phyloP scores from a whole-genome alignment of 2,113 vertebrate genomes.

The Murina feae region DNA sequence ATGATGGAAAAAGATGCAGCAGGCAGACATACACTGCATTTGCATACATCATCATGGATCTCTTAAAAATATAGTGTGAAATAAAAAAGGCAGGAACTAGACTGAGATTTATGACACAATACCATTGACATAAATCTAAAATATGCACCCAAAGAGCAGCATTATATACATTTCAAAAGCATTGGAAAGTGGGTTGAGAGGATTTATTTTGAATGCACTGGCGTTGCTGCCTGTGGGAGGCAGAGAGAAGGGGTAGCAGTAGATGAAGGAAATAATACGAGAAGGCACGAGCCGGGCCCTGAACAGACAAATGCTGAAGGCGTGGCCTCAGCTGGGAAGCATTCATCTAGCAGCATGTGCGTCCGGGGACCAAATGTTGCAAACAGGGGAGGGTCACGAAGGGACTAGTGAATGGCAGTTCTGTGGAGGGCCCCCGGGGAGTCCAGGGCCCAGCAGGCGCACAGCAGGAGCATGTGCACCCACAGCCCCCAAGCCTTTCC shows the following conservation, averaged over 20 bases:
- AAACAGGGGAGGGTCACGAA: not conserved
- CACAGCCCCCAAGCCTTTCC: not conserved
- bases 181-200: not conserved
- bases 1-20: rapidly evolving
- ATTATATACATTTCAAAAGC: not conserved
- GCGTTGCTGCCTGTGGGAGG: not conserved
- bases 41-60: not conserved
- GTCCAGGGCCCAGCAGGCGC: rapidly evolving
- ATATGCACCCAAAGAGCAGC: not conserved
- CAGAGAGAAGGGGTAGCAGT: not conserved
- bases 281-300: not conserved
- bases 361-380: not conserved
- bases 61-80: not conserved
- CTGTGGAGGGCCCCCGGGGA: rapidly evolving
- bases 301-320: not conserved
- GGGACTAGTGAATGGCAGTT: not conserved
- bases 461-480: too few relatives aligned
- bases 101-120: not conserved
- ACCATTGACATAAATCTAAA: not conserved
- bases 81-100: not conserved
- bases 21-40: not conserved
- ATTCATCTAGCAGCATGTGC: rapidly evolving
- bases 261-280: not conserved
- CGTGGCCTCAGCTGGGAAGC: rapidly evolving
- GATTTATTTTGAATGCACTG: not conserved